These are phyloP conservation scores for Drosophila mauritiana DNA, from an alignment of 1,140 invertebrate species.

Conservation along the genomic window DNA sequence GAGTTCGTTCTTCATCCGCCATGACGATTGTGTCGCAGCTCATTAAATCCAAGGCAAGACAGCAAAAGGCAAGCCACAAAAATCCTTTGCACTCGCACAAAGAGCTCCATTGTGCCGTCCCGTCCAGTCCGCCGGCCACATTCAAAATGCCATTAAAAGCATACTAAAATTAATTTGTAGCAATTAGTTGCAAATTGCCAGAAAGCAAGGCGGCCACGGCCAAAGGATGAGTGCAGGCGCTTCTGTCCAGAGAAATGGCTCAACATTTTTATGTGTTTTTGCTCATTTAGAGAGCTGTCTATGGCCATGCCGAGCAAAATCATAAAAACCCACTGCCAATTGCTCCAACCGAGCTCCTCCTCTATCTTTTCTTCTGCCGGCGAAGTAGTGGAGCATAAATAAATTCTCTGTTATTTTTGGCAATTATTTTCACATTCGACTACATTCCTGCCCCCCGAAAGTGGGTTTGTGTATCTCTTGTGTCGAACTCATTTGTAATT, in stretches of 20 bases:
- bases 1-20: neutral
- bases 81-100: constrained; percentile 61
- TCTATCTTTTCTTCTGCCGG: neutral
- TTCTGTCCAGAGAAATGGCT: constrained; percentile 65
- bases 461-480: constrained; percentile 21
- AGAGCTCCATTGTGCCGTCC: constrained; percentile 56
- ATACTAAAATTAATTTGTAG: constrained; percentile 83
- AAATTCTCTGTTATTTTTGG: constrained; percentile 80
- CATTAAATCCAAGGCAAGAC: constrained; percentile 64
- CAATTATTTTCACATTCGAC: constrained; percentile 82
- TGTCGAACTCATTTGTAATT: constrained; percentile 77
- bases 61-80: constrained; percentile 65
- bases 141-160: constrained; percentile 82
- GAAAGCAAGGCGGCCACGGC: constrained; percentile 47
- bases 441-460: constrained; percentile 22
- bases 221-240: constrained; percentile 29
- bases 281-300: constrained; percentile 71
- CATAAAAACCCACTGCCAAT: constrained; percentile 73
- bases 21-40: constrained; percentile 69
- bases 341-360: constrained; percentile 7
- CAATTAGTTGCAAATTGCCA: constrained; percentile 82
- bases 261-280: constrained; percentile 82
- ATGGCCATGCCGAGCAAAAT: constrained; percentile 60
- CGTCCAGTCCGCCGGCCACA: constrained; percentile 60
- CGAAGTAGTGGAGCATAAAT: constrained; percentile 70